Percentiles rank a stretch among this genome's conserved stretches.
phyloP scores from a whole-genome alignment of 1,140 invertebrate species.

The Drosophila fuyamai region DNA sequence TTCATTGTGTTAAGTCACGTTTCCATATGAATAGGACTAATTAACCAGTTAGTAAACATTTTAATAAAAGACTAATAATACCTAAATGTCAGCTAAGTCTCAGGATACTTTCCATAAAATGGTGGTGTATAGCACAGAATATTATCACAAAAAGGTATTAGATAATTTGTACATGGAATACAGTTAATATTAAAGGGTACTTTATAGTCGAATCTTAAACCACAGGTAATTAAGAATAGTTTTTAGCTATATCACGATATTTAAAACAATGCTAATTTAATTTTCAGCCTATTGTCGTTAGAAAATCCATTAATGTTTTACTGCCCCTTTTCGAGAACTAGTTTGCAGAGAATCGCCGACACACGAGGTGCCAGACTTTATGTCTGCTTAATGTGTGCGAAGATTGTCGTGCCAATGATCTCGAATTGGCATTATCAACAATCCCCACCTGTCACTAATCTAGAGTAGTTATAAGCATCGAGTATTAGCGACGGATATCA shows the following conservation, averaged over 20 bases:
- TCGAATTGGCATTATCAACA: background rate
- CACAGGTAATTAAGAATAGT: slow-evolving; percentile 2
- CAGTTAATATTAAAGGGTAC: background rate
- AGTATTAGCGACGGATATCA: slow-evolving; percentile 7
- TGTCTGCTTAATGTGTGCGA: slow-evolving; percentile 24
- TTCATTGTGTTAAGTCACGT: background rate
- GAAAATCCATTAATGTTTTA: slow-evolving; percentile 42
- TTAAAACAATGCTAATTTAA: slow-evolving; percentile 46
- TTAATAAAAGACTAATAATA: background rate
- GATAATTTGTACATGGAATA: background rate
- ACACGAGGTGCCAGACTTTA: slow-evolving; percentile 22
- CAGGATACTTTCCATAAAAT: background rate
- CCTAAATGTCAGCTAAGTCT: background rate
- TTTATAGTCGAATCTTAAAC: background rate
- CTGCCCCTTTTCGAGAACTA: slow-evolving; percentile 16
- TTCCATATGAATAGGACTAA: background rate
- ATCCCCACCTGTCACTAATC: slow-evolving; percentile 9
- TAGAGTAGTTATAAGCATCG: slow-evolving; percentile 4
- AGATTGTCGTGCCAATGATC: background rate
- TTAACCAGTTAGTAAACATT: background rate
- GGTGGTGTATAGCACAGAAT: no score
- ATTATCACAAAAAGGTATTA: no score
- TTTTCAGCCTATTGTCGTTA: slow-evolving; percentile 42
- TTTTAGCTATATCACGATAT: slow-evolving; percentile 26
- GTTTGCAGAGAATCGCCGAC: slow-evolving; percentile 16